Evolutionary conservation across 1,140 invertebrate species (phyloP).

Genomic region (Drosophila nasuta): DNA sequence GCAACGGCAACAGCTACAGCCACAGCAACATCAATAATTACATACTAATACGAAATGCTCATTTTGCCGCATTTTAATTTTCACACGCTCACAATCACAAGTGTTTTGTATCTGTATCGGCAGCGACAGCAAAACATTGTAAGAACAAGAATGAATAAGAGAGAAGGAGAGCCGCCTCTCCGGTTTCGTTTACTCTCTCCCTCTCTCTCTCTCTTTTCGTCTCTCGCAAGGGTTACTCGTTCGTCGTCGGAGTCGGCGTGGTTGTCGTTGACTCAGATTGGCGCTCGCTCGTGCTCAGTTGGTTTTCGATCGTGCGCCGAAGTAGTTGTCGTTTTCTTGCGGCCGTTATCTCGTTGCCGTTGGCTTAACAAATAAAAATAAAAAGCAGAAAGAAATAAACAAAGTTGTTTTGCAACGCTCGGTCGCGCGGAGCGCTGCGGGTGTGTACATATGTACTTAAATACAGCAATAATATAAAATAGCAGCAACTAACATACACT

Average conservation of each 20-base stretch:
- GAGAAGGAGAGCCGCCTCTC: constrained; percentile 12
- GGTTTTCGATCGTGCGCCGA: constrained; percentile 61
- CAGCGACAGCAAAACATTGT: constrained; percentile 4
- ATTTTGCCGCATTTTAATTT: constrained; percentile 78
- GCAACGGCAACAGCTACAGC: constrained; percentile 34
- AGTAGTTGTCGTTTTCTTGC: constrained; percentile 60
- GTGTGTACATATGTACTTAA: constrained; percentile 30
- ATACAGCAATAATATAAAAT: constrained; percentile 3
- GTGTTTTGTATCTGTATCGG: constrained; percentile 55
- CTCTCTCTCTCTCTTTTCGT: not conserved
- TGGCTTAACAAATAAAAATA: constrained; percentile 24
- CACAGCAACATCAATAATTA: constrained; percentile 64
- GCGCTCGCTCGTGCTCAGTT: constrained; percentile 45
- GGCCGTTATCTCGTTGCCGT: constrained; percentile 30
- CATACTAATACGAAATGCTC: constrained; percentile 79
- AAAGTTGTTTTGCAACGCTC: constrained; percentile 66
- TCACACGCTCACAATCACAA: constrained; percentile 74
- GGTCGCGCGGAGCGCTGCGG: constrained; percentile 48
- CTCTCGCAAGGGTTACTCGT: constrained; percentile 28
- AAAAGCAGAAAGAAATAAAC: constrained; percentile 26
- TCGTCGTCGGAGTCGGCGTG: constrained; percentile 5
- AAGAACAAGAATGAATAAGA: constrained; percentile 1
- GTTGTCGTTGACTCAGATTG: constrained; percentile 21
- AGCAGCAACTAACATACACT: constrained; percentile 8
- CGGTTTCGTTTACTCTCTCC: not conserved